Conservation (phyloP, 2,113 vertebrate species). For the Apistogramma diplotaenia region DNA sequence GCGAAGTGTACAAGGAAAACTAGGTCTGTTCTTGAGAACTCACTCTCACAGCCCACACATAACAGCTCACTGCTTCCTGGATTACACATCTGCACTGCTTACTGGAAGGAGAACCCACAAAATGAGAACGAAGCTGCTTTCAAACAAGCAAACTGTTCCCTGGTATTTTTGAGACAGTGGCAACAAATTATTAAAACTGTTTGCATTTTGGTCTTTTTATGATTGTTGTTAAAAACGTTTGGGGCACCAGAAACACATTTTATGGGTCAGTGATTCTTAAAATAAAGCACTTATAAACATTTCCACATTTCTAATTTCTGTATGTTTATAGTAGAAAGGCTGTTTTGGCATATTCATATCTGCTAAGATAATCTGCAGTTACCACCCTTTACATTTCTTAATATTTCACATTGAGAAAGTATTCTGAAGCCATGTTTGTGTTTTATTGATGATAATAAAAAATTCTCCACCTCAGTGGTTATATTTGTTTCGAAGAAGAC, state of each 20-base stretch:
- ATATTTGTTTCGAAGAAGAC: not conserved
- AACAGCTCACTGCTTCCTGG: conserved; percentile 38
- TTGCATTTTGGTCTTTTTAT: not conserved
- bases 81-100: not conserved
- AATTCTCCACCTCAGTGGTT: not conserved
- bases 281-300: not conserved
- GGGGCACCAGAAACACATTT: not conserved
- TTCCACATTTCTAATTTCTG: not conserved
- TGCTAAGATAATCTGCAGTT: not conserved
- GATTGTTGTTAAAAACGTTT: not conserved
- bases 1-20: not conserved
- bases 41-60: not conserved
- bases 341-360: no score
- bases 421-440: not conserved
- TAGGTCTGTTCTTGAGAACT: not conserved
- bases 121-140: not conserved
- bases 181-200: not conserved
- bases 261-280: not conserved
- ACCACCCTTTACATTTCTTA: not conserved
- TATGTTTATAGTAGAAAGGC: not conserved
- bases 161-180: not conserved
- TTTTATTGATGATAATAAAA: not conserved
- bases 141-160: not conserved
- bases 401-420: not conserved
- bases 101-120: conserved; percentile 35